Percentiles rank a stretch among this genome's conserved stretches.
Evolutionary conservation across 2,797 vertebrate species (phyloP).

Genomic region (Acropternis orthonyx): DNA sequence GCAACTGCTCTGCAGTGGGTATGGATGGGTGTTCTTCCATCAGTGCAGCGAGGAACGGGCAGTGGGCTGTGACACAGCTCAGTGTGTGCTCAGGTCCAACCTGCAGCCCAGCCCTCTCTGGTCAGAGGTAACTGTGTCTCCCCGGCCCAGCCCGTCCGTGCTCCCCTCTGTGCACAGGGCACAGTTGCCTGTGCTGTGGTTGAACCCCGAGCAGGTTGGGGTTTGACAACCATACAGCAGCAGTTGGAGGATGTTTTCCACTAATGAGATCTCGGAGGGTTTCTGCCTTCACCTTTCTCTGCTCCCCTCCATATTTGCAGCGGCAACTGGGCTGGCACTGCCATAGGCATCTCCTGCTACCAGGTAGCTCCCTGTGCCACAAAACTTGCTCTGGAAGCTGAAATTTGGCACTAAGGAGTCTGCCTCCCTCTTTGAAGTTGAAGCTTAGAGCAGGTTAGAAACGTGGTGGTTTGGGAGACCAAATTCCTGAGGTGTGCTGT

Average conservation of each 20-base stretch:
- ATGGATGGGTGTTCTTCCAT: neutral
- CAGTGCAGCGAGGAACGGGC: neutral
- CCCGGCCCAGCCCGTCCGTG: neutral
- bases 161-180: neutral
- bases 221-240: slow-evolving; percentile 58
- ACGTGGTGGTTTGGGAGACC: accelerated
- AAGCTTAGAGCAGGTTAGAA: neutral
- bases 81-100: neutral
- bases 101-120: neutral
- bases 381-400: neutral
- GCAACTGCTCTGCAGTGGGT: neutral
- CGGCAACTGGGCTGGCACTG: neutral
- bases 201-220: slow-evolving; percentile 61
- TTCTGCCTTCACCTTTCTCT: slow-evolving; percentile 47
- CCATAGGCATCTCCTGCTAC: slow-evolving; percentile 17
- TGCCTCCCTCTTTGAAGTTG: neutral
- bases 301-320: slow-evolving; percentile 31
- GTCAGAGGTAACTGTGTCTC: neutral
- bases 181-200: neutral
- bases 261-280: slow-evolving; percentile 87
- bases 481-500: accelerated
- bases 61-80: neutral
- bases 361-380: neutral
- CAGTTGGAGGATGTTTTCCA: slow-evolving; percentile 70
- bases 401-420: neutral